phyloP scores from a whole-genome alignment of 1,140 invertebrate genomes.

The Andrena cerasifolii region DNA sequence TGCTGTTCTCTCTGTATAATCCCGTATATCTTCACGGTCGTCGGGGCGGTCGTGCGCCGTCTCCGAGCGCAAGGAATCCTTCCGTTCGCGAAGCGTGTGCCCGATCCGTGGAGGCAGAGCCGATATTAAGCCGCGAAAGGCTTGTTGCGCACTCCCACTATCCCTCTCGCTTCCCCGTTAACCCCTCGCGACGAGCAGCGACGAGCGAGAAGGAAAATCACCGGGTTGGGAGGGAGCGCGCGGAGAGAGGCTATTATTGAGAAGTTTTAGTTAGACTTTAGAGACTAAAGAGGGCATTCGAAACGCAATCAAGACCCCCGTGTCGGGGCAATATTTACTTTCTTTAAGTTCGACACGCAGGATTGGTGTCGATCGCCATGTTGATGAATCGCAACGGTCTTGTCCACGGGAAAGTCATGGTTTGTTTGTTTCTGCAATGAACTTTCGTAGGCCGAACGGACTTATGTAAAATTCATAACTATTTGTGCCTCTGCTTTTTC shows the following conservation, averaged over 20 bases:
- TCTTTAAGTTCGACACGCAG: too few species aligned
- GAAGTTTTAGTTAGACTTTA: slow-evolving; percentile 24
- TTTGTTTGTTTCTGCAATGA: not conserved
- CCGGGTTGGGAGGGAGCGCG: slow-evolving; percentile 8
- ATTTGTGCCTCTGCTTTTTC: too few species aligned
- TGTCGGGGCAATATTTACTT: not conserved
- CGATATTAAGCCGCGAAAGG: slow-evolving; percentile 48
- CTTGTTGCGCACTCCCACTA: slow-evolving; percentile 39
- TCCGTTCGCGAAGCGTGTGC: slow-evolving; percentile 30
- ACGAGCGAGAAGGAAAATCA: not conserved
- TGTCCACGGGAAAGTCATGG: too few species aligned
- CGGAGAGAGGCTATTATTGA: slow-evolving; percentile 33
- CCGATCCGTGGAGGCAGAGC: slow-evolving; percentile 4
- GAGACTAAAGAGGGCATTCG: slow-evolving; percentile 23
- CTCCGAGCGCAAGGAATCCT: slow-evolving; percentile 35
- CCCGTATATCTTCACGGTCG: slow-evolving; percentile 2
- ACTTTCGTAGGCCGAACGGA: not conserved
- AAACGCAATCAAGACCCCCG: not conserved
- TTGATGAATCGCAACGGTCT: not conserved
- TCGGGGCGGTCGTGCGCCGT: slow-evolving; percentile 7
- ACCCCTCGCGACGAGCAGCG: not conserved
- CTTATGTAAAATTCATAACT: not conserved
- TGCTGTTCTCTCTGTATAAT: slow-evolving; percentile 6
- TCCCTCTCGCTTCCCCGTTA: not conserved
- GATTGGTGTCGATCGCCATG: not conserved